phyloP scores from a whole-genome alignment of 2,113 vertebrate genomes.

The Etheostoma spectabile region DNA sequence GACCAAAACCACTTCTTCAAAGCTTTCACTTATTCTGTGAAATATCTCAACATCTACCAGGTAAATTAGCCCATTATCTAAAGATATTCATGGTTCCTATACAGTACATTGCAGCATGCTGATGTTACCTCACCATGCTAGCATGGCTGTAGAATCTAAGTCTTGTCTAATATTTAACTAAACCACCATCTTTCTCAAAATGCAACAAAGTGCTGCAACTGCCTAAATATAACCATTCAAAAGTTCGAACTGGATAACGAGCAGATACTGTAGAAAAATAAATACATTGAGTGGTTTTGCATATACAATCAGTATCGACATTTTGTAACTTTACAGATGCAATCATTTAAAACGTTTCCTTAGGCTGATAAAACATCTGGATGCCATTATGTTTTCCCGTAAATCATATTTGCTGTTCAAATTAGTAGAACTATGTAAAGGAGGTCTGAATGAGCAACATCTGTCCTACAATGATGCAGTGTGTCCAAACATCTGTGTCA shows the following conservation, averaged over 20 bases:
- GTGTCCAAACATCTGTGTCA: slow-evolving; percentile 14
- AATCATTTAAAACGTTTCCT: not conserved
- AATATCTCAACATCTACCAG: not conserved
- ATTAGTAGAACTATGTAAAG: not conserved
- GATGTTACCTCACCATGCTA: not conserved
- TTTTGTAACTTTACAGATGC: not conserved
- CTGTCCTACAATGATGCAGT: not conserved
- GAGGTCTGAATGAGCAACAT: not conserved
- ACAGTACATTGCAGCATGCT: not conserved
- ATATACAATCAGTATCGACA: not conserved
- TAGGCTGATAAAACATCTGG: not conserved
- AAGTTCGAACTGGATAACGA: not conserved
- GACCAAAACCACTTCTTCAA: not conserved
- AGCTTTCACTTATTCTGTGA: not conserved
- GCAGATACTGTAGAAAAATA: not conserved
- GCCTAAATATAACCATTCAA: not conserved
- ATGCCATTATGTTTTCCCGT: not conserved
- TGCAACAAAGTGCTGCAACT: not conserved
- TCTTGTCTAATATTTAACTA: not conserved
- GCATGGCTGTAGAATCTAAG: not conserved
- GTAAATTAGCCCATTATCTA: not conserved
- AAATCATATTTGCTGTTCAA: not conserved
- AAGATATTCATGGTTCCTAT: not conserved
- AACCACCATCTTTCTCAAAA: not conserved
- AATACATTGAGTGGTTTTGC: not conserved